Base-by-base conservation (phyloP, 2,113 vertebrate genomes). In the Malurus alboscapulatus region DNA sequence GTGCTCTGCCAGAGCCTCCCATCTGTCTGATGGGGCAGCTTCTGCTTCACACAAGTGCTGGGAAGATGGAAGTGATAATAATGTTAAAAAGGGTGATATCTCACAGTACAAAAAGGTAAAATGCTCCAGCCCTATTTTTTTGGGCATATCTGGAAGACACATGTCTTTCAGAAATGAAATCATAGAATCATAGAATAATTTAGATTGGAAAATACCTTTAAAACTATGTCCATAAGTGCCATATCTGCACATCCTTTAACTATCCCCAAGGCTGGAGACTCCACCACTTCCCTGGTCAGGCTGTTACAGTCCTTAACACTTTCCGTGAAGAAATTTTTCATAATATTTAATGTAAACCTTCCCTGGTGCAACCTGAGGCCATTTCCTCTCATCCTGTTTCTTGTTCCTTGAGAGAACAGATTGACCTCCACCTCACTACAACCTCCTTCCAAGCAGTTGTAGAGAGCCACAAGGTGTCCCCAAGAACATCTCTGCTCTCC, bases 401-500 rank as follows among this genome's bases (percentile, higher is more conserved):
- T 76, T 62, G 30, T 55, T 62, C 36, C 18, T 17, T 76, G 55
- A 47, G 42, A 69, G 20, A 53, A 61, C 14, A 47, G 34, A 55
- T 15, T 76, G 55, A 62, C 30, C 14, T 83, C 14, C 40, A 24
- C 17, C 40, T 68, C 9, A 7, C 14, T 83, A 19, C 30, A 42
- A 18, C 17, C 22, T 68, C 14, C 20, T 76, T 69, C 54, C 29
- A 26, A 40, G 18, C 7, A 44, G 15, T 13, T 65, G 58, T 27
- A 25, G 45, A 32, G 34, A 18, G 32, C 0, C 0, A n/a, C 32
- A 29, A 42, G 18, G 12, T 27, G 7, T n/a, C 36, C 30, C 17
- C 22, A 9, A 20, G 42, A 34, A 32, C 36, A 14, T 25, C 36
- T 26, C 50, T 55, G 17, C 17, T 19, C 26, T 59, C 55, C 2